These are phyloP conservation scores for Alces alces DNA, from an alignment of 2,113 vertebrate genomes.

Conservation along the genomic window DNA sequence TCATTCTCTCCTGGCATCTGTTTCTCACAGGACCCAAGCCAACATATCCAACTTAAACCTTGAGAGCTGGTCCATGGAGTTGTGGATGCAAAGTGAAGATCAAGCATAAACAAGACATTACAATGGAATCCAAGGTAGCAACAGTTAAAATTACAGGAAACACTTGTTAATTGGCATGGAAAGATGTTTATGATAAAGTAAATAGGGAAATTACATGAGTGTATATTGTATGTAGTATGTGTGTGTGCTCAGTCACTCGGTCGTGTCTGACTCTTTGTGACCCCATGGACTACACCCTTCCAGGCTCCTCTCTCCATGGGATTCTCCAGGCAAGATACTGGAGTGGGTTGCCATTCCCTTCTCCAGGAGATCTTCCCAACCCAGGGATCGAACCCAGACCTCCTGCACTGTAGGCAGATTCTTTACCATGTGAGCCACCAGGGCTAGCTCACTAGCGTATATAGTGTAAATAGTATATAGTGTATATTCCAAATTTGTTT, in stretches of 20 bases:
- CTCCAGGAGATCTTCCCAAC: not conserved
- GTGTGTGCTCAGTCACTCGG: not conserved
- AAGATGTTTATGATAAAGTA: not conserved
- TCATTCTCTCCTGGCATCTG: not conserved
- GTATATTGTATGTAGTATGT: not conserved
- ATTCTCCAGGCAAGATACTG: not conserved
- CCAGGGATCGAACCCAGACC: not conserved
- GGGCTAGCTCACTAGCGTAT: rapidly evolving
- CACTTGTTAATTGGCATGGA: not conserved
- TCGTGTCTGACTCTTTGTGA: not conserved
- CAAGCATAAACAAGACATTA: not conserved
- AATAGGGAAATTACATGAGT: not conserved
- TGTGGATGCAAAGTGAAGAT: not conserved
- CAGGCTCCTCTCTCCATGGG: not conserved
- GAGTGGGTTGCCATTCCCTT: not conserved
- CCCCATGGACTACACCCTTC: not conserved
- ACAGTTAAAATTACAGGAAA: not conserved
- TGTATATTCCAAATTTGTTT: not conserved
- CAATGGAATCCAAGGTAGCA: not conserved
- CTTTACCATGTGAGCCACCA: not conserved
- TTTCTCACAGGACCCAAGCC: not conserved
- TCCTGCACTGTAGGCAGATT: not conserved
- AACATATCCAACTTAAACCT: not conserved
- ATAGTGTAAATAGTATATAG: not conserved
- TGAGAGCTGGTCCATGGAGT: not conserved